A percentile compares a stretch with the other conserved stretches of the same genome.
Evolutionary conservation across 2,888 invertebrate species (phyloP).

Genomic region (Scaptomyza parva): DNA sequence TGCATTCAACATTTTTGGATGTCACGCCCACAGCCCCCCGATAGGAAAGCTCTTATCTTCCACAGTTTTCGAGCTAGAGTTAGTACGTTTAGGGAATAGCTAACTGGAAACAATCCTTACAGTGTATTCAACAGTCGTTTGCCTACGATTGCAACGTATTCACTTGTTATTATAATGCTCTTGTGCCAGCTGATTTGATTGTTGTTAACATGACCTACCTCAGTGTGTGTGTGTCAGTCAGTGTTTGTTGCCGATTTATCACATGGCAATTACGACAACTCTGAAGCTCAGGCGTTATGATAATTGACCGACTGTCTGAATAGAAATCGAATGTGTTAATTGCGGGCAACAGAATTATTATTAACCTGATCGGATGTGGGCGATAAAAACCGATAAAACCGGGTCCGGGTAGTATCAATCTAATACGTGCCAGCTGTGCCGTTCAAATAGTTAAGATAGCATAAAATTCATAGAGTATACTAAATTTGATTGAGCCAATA

Average conservation of each 20-base stretch:
- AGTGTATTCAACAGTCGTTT: no score
- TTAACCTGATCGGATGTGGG: slow-evolving; percentile 64
- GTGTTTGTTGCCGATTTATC: slow-evolving; percentile 61
- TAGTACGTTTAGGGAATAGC: no score
- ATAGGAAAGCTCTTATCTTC: no score
- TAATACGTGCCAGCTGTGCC: slow-evolving; percentile 38
- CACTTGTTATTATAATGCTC: neutral
- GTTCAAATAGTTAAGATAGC: slow-evolving; percentile 36
- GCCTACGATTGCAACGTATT: no score
- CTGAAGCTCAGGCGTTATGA: slow-evolving; percentile 50
- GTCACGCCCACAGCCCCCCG: no score
- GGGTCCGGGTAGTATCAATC: slow-evolving; percentile 33
- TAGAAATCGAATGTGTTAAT: slow-evolving; percentile 77
- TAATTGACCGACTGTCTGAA: slow-evolving; percentile 69
- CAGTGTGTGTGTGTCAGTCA: slow-evolving; percentile 27
- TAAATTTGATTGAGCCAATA: slow-evolving; percentile 10
- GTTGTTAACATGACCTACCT: slow-evolving; percentile 74
- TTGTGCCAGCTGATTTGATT: slow-evolving; percentile 49
- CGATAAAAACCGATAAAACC: slow-evolving; percentile 48
- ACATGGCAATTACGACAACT: slow-evolving; percentile 60
- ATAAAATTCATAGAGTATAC: slow-evolving; percentile 7
- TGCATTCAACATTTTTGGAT: no score
- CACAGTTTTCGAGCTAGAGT: no score
- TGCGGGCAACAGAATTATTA: slow-evolving; percentile 43
- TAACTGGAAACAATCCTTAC: no score